Base-by-base conservation (phyloP, 2,888 invertebrate species). In the Embidobia sp. region DNA sequence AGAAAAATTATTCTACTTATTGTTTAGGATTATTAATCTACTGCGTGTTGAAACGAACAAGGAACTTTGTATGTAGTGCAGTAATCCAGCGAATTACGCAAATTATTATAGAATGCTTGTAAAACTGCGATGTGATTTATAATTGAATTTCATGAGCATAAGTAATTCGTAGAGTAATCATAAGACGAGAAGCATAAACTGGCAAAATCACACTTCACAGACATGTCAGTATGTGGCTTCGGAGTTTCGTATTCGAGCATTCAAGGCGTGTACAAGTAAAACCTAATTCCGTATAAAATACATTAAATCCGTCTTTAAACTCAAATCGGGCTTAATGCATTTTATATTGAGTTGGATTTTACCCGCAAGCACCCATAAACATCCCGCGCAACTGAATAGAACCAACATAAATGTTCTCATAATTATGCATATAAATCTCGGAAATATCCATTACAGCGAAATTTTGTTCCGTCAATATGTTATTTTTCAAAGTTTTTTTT, bases 231-330 rank as follows among this genome's bases (percentile, higher is more conserved):
- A 37, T 46, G 61, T 48, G 67, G 67, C 42, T 49, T 42, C 18
- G 57, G 8, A 59, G 61, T 66, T 75, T 67, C 67, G 35, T 48
- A 35, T 55, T 63, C 48, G 6, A 55, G 63, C 63, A 67, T 67
- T 75, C 67, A 61, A 67, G 26, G 53, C 22, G 55, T 67, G 61
- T 63, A 67, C 61, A 55, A 67, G 61, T 63, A 42, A 53, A 74
- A 66, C 66, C 35, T 66, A 59, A 66, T 66, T 66, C 59, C 59
- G 33, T 59, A 72, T 61, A 70, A 69, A 70, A 61, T 49, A 61
- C 46, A 61, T 61, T 61, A 73, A 73, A 73, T 64, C 73, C 64
- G 64, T 42, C 73, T 64, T 73, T 73, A 73, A 73, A 64, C 64
- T 73, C 48, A 64, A 57, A 64, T 73, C 64, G 64, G 27, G 57